These are phyloP conservation scores for Dusona sp. DNA, from an alignment of 2,888 invertebrate genomes.

Conservation along the genomic window DNA sequence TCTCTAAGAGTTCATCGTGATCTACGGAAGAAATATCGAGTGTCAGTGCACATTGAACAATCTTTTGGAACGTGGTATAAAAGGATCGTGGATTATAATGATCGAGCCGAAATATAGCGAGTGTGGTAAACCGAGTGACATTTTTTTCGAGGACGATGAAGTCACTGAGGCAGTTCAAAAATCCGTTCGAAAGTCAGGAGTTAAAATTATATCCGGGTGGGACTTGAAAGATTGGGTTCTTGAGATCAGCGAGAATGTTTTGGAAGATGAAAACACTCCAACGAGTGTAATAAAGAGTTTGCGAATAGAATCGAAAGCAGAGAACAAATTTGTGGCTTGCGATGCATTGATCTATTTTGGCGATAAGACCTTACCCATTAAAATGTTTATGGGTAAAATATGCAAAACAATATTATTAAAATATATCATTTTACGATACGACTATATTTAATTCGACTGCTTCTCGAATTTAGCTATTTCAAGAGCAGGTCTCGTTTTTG, in stretches of 20 bases:
- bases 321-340: conserved; percentile 85
- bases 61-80: conserved; percentile 87
- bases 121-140: conserved; percentile 73
- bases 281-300: conserved; percentile 82
- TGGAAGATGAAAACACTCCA: conserved; percentile 6
- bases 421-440: background rate
- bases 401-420: background rate
- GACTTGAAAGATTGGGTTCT: conserved; percentile 86
- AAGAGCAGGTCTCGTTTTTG: conserved; percentile 87
- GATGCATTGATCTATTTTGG: conserved; percentile 87
- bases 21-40: conserved; percentile 89
- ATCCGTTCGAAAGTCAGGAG: conserved; percentile 83
- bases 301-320: conserved; percentile 85
- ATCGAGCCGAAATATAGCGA: conserved; percentile 86
- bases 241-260: conserved; percentile 72
- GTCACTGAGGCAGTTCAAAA: conserved; percentile 86
- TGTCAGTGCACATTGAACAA: conserved; percentile 89
- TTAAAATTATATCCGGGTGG: conserved; percentile 86
- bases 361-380: conserved; percentile 85
- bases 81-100: conserved; percentile 86
- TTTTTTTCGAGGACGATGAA: conserved; percentile 82
- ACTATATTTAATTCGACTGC: background rate
- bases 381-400: conserved; percentile 84
- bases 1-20: conserved; percentile 84
- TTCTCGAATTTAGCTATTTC: conserved; percentile 86